These are phyloP conservation scores for Apamea anceps DNA, from an alignment of 2,888 invertebrate species.

Conservation along the genomic window DNA sequence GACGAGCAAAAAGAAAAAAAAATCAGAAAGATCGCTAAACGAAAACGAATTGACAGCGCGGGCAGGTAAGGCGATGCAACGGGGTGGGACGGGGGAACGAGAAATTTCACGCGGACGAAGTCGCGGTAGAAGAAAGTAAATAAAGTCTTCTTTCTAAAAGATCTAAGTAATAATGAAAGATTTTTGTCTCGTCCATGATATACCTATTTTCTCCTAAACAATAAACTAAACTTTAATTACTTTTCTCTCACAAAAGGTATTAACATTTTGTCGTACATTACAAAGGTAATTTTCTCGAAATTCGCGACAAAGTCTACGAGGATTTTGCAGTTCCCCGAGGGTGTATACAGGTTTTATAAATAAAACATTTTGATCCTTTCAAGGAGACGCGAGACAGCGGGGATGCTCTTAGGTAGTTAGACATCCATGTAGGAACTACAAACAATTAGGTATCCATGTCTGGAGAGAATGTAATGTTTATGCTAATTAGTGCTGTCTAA, in stretches of 20 bases:
- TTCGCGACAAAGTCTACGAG: constrained; percentile 43
- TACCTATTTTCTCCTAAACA: constrained; percentile 5
- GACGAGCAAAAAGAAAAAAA: too few relatives aligned
- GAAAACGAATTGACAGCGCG: too few relatives aligned
- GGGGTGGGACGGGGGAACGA: too few relatives aligned
- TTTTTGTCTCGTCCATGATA: not conserved
- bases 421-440: constrained; percentile 26
- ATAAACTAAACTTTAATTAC: constrained; percentile 25
- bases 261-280: constrained; percentile 30
- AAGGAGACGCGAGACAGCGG: constrained; percentile 66
- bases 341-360: constrained; percentile 77
- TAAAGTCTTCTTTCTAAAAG: not conserved
- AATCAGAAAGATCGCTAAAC: too few relatives aligned
- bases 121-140: too few relatives aligned
- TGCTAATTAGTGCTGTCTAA: constrained; percentile 5
- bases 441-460: constrained; percentile 34
- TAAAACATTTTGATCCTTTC: constrained; percentile 81
- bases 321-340: constrained; percentile 44
- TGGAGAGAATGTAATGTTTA: constrained; percentile 17
- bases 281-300: constrained; percentile 45
- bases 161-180: not conserved
- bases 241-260: constrained; percentile 19
- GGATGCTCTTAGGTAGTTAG: constrained; percentile 54
- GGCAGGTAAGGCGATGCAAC: too few relatives aligned
- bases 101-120: too few relatives aligned